phyloP scores from a whole-genome alignment of 2,113 vertebrate species.

The Catharus fuscescens region DNA sequence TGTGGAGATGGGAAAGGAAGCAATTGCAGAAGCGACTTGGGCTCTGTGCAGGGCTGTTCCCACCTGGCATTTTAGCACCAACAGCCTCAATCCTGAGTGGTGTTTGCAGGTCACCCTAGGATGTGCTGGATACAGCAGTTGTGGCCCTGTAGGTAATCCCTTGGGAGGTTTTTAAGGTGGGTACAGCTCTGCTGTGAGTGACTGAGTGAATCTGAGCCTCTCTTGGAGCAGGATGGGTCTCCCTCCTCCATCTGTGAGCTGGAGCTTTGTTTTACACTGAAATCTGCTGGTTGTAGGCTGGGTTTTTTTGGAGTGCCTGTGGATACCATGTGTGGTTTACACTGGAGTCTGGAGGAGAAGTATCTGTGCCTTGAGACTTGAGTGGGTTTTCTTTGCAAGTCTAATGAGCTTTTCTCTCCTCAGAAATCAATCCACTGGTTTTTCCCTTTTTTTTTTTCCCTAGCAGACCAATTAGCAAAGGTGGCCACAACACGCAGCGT shows the following conservation, averaged over 20 bases:
- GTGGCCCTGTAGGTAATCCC: not conserved
- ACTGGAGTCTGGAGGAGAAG: not conserved
- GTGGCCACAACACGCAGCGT: not conserved
- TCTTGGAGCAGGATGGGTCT: not conserved
- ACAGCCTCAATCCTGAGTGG: accelerated
- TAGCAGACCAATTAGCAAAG: not conserved
- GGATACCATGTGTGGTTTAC: constrained; percentile 10
- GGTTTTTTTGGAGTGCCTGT: not conserved
- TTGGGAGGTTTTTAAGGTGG: not conserved
- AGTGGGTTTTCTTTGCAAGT: constrained; percentile 40
- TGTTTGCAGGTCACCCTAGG: not conserved
- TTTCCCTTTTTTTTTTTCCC: not conserved
- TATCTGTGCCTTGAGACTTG: not conserved
- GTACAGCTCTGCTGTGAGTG: not conserved
- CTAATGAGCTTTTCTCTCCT: not conserved
- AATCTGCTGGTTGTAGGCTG: not conserved
- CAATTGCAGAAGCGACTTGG: not conserved
- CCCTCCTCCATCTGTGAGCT: not conserved
- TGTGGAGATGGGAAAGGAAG: not conserved
- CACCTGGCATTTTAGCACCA: not conserved
- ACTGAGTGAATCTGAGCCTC: not conserved
- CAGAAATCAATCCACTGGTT: not conserved
- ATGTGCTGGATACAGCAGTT: not conserved
- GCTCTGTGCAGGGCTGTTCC: not conserved
- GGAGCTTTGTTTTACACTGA: not conserved